Evolutionary conservation across 2,113 vertebrate species (phyloP), one percentile per base, ranked within the genome.

Genomic region (Aptenodytes patagonicus): DNA sequence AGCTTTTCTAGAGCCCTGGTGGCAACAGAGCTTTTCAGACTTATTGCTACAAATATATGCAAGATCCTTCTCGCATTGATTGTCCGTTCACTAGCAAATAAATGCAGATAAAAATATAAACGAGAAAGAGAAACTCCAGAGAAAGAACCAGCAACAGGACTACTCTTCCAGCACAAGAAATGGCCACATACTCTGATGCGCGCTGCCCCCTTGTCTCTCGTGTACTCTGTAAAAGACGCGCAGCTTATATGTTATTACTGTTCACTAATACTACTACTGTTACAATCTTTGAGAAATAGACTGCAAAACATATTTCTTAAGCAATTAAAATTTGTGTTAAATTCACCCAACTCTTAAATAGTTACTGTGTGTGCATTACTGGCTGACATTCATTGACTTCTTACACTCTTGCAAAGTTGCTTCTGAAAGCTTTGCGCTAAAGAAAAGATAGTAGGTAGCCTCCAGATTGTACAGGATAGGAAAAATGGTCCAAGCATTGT

Each of bases 1-100:
- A 69, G 95, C 70, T 95, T 92, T 84, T 79, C 83, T 70, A 90
- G 65, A 97, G 68, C 65, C 83, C 91, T 96, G 89, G 77, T 81
- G 71, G 72, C 78, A 95, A 82, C 40, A 13, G 58, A 95, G 87
- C 54, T 77, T 96, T 94, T 87, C 76, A 94, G 83, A 90, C n/a
- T 95, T 87, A 87, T 26, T 93, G 80, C 71, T 95, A 93, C 79
- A 86, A 90, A 95, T 64, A 46, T 87, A 95, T 85, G 79, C 77
- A 95, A 96, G 94, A 92, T 61, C 62, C 91, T 95, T 89, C 83
- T 77, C 42, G 5, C 72, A 90, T 70, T 95, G 40, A 92, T 82
- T 83, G 81, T 57, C 79, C 11, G 3, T 46, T 96, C 54, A 47
- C 32, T 68, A 75, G 29, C 29, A 94, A 96, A 91, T 26, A 96